Evolutionary conservation across 2,113 vertebrate species (phyloP).

Genomic region (Oceanodroma tethys): DNA sequence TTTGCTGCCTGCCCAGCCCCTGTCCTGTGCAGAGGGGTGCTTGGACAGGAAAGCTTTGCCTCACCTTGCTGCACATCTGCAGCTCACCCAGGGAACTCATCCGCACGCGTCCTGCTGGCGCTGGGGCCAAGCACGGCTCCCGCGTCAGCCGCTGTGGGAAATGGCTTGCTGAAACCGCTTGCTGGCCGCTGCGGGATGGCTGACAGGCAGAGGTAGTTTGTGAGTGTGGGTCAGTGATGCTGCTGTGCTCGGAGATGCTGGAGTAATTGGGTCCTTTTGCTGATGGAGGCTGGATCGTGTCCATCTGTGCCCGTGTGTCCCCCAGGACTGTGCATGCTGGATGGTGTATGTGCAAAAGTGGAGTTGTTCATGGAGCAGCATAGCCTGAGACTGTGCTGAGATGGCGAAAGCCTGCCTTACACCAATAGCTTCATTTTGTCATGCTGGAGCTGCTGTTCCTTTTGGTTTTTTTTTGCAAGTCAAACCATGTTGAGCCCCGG

Average conservation of each 20-base stretch:
- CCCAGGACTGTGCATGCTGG: rapidly evolving
- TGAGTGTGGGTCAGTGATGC: neutral
- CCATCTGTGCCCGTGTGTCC: neutral
- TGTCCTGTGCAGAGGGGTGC: neutral
- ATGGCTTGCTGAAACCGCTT: neutral
- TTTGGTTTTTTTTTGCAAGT: neutral
- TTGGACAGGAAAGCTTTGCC: neutral
- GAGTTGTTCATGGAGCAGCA: neutral
- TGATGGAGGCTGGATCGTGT: neutral
- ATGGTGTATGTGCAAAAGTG: neutral
- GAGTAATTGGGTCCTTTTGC: neutral
- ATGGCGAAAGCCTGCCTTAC: neutral
- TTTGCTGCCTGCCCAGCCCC: neutral
- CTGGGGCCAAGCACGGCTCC: rapidly evolving
- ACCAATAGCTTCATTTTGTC: neutral
- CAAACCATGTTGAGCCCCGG: rapidly evolving
- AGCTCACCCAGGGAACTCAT: neutral
- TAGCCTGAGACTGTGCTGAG: neutral
- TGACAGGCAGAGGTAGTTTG: neutral
- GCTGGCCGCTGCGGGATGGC: rapidly evolving
- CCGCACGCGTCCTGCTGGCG: rapidly evolving
- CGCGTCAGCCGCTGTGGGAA: rapidly evolving
- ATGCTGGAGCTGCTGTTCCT: neutral
- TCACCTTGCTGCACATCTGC: neutral
- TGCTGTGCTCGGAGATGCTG: neutral